These are phyloP conservation scores for Psettodes erumei DNA, from an alignment of 2,113 vertebrate species.

Conservation along the genomic window DNA sequence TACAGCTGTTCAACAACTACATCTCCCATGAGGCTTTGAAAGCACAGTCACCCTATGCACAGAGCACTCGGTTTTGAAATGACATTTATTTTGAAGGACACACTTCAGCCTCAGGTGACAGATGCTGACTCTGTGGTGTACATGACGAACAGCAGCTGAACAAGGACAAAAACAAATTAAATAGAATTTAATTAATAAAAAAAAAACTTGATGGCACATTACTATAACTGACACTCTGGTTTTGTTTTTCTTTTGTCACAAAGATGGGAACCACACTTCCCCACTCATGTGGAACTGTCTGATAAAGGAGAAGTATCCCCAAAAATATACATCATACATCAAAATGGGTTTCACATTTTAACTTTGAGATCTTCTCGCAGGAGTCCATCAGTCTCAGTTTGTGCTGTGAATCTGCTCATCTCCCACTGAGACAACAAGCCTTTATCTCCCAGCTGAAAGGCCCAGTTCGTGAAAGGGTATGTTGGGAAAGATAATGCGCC, in stretches of 20 bases:
- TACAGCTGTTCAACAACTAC: background rate
- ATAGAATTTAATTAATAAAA: background rate
- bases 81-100: background rate
- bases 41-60: background rate
- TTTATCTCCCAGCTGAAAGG: slow-evolving; percentile 53
- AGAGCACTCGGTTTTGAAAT: background rate
- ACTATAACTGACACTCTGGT: background rate
- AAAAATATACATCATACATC: background rate
- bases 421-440: slow-evolving; percentile 35
- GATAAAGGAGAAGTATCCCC: background rate
- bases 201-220: background rate
- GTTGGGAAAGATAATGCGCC: slow-evolving; percentile 44
- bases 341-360: no score
- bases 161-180: background rate
- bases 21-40: background rate
- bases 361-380: slow-evolving; percentile 1
- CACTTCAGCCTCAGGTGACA: background rate
- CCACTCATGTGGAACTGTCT: no score
- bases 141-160: background rate
- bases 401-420: slow-evolving; percentile 5
- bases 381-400: slow-evolving; percentile 11
- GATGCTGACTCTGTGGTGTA: background rate
- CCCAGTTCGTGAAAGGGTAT: slow-evolving; percentile 43
- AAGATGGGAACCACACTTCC: no score
- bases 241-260: background rate